Evolutionary conservation across 2,888 invertebrate species (phyloP).

Genomic region (Saturnia japonica): DNA sequence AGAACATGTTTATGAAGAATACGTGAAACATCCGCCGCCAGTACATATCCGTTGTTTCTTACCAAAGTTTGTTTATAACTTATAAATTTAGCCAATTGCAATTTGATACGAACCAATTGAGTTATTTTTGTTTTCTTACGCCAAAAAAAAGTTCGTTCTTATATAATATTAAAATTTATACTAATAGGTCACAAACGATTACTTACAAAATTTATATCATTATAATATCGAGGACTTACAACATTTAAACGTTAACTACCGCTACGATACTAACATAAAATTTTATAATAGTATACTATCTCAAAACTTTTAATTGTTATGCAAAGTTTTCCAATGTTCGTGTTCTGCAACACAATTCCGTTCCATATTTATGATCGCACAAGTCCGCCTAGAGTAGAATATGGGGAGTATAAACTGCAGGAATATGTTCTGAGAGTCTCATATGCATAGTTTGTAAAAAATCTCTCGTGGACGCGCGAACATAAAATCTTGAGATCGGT

Average conservation of each 20-base stretch:
- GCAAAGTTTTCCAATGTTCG: constrained; percentile 49
- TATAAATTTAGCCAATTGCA: too few species aligned
- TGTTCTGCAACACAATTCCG: constrained; percentile 35
- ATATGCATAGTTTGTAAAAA: constrained; percentile 67
- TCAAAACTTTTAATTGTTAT: constrained; percentile 36
- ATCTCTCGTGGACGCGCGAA: constrained; percentile 53
- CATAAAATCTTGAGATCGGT: constrained; percentile 54
- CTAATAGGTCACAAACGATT: not conserved
- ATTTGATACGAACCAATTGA: too few species aligned
- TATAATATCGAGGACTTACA: not conserved
- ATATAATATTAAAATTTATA: too few species aligned
- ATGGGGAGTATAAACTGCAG: constrained; percentile 39
- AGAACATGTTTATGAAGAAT: too few species aligned
- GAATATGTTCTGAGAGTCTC: constrained; percentile 43
- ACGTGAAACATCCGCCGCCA: too few species aligned
- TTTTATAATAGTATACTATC: not conserved
- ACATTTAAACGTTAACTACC: not conserved
- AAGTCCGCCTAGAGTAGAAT: constrained; percentile 39
- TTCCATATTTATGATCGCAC: constrained; percentile 55
- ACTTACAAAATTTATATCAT: not conserved
- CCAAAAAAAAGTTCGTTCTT: too few species aligned
- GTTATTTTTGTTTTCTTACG: too few species aligned
- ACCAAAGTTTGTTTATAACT: too few species aligned
- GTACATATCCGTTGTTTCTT: too few species aligned
- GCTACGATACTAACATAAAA: not conserved